Percentiles rank a stretch among this genome's conserved stretches.
phyloP scores from a whole-genome alignment of 2,797 vertebrate species.

The Caiman crocodilus region DNA sequence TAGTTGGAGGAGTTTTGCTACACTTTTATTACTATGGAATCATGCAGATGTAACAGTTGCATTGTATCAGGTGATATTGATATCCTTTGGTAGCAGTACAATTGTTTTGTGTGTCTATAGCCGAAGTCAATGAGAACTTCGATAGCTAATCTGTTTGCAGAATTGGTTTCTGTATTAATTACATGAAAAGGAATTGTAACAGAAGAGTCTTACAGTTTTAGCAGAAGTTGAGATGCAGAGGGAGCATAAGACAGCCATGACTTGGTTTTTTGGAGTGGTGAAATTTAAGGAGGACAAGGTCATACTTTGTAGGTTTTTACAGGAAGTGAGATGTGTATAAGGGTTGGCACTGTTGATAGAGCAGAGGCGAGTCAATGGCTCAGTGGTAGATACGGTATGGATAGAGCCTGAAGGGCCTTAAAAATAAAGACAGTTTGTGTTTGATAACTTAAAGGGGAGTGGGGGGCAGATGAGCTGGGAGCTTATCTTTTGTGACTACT shows the following conservation, averaged over 20 bases:
- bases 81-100: no score
- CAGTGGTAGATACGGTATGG: neutral
- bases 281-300: neutral
- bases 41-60: no score
- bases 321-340: neutral
- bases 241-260: neutral
- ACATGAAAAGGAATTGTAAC: neutral
- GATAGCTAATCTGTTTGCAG: neutral
- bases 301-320: neutral
- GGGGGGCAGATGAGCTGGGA: neutral
- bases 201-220: neutral
- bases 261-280: neutral
- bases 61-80: no score
- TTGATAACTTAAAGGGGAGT: neutral
- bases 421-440: neutral
- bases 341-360: neutral
- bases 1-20: no score
- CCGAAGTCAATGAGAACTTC: neutral
- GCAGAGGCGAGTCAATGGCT: accelerated
- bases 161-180: neutral
- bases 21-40: no score
- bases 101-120: no score
- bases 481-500: neutral
- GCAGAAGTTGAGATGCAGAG: neutral
- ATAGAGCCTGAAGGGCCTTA: neutral